A percentile compares a stretch with the other conserved stretches of the same genome.
Evolutionary conservation across 2,888 invertebrate genomes (phyloP).

Genomic region (Seira sanloemensis): DNA sequence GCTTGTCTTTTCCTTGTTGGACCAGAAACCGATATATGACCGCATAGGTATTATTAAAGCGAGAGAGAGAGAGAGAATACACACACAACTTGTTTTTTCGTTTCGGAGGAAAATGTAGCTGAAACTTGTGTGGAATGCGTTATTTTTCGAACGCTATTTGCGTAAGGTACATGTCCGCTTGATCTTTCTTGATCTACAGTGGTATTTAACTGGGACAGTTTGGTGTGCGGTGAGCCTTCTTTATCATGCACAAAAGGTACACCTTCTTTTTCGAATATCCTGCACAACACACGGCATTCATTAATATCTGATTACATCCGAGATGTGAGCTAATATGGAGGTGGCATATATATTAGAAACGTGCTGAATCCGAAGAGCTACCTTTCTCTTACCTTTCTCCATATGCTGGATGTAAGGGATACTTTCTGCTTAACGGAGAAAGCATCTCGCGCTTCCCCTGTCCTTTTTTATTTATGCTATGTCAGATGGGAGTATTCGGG

Average conservation of each 20-base stretch:
- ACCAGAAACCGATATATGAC: background rate
- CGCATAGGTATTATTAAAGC: background rate
- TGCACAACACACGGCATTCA: background rate
- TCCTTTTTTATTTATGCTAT: slow-evolving; percentile 65
- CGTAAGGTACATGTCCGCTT: slow-evolving; percentile 1
- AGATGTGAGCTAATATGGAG: background rate
- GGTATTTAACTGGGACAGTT: slow-evolving; percentile 4
- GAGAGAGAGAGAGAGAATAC: too few relatives aligned
- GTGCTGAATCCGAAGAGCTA: slow-evolving; percentile 44
- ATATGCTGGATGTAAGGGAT: background rate
- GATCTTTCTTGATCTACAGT: background rate
- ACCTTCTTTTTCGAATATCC: background rate
- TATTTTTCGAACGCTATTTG: background rate
- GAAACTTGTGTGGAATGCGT: background rate
- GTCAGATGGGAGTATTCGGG: slow-evolving; percentile 61
- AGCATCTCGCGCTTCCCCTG: slow-evolving; percentile 45
- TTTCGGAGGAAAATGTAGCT: background rate
- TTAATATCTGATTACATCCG: background rate
- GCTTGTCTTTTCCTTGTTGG: background rate
- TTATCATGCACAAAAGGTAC: slow-evolving; percentile 4
- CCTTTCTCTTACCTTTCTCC: slow-evolving; percentile 27
- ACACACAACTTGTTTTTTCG: background rate
- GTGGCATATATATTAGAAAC: slow-evolving; percentile 22
- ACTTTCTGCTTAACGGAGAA: background rate
- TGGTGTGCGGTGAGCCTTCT: background rate